Base-by-base conservation (phyloP, 2,113 vertebrate species). In the Calonectris borealis region DNA sequence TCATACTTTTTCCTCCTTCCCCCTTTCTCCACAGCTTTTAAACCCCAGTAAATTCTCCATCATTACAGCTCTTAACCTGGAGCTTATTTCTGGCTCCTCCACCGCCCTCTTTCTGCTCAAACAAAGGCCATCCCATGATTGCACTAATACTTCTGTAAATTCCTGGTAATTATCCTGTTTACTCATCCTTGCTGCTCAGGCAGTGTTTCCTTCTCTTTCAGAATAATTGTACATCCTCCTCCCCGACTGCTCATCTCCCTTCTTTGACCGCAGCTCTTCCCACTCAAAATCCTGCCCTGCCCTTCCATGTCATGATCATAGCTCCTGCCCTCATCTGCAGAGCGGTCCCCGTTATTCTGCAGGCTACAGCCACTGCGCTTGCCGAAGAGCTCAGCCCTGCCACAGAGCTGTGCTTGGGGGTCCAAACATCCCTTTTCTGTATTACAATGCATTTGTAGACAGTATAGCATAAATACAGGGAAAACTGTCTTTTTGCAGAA, bases 161-260 rank as follows among this genome's bases (percentile, higher is more conserved):
- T 93, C 91, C 76, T 86, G 91, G 65, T 86, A 89, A 94, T 96
- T 95, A 95, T 71, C 52, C 64, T 93, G 72, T 95, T 94, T 96
- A 86, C 72, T 83, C 83, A 83, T 88, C 79, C 85, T 93, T 83
- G 76, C 72, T 90, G 70, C 62, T 95, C 51, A 78, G 64, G 75
- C 69, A 86, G 40, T 9, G n/a, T 64, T 91, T 85, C 57, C 66
- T 87, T 84, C 89, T 87, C 2, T 0, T 68, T 86, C 60, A 54
- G n/a, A 92, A 69, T 46, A 80, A 86, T 46, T 90, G 58, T 46
- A 46, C 62, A 22, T 86, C 66, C 71, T 94, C 58, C 71, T 85
- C 27, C 44, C 38, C 2, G 9, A 19, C 60, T 86, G 77, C 65
- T 86, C 80, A 71, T 91, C 91, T 93, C 38, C 52, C 2, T 0